Evolutionary conservation across 2,888 invertebrate species (phyloP).

Genomic region (Rosalia funebris): DNA sequence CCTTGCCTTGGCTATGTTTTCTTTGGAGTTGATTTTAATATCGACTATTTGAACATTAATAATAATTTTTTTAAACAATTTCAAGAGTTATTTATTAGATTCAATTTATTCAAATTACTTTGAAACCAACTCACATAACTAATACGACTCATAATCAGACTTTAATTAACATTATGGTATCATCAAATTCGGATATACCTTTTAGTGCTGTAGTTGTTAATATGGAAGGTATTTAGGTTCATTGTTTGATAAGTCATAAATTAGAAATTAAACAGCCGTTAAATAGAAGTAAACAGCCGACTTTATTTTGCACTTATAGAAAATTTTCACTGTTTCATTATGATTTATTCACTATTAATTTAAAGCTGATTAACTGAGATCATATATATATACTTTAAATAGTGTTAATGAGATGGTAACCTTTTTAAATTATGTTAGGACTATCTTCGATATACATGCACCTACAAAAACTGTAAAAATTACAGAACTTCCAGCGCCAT

Average conservation of each 20-base stretch:
- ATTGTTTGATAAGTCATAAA: not conserved
- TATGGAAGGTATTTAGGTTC: not conserved
- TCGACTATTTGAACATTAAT: not conserved
- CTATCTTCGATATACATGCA: too few relatives aligned
- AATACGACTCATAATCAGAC: not conserved
- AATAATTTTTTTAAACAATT: not conserved
- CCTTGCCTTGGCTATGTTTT: not conserved
- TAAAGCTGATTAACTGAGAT: too few relatives aligned
- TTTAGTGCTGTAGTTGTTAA: not conserved
- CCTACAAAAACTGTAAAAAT: too few relatives aligned
- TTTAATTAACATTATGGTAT: not conserved
- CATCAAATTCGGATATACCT: not conserved
- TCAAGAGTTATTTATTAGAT: not conserved
- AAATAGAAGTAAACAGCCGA: not conserved
- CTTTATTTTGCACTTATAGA: too few relatives aligned
- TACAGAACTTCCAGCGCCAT: too few relatives aligned
- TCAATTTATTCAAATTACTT: not conserved
- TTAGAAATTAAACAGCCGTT: too few relatives aligned
- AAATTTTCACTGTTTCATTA: too few relatives aligned
- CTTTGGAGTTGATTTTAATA: constrained; percentile 7
- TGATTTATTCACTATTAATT: too few relatives aligned
- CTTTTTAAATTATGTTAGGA: too few relatives aligned
- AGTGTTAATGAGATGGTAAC: too few relatives aligned
- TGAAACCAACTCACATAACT: not conserved
- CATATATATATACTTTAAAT: too few relatives aligned